A percentile compares a stretch with the other conserved stretches of the same genome.
Evolutionary conservation across 2,888 invertebrate species (phyloP).

Genomic region (Sialis lutaria): DNA sequence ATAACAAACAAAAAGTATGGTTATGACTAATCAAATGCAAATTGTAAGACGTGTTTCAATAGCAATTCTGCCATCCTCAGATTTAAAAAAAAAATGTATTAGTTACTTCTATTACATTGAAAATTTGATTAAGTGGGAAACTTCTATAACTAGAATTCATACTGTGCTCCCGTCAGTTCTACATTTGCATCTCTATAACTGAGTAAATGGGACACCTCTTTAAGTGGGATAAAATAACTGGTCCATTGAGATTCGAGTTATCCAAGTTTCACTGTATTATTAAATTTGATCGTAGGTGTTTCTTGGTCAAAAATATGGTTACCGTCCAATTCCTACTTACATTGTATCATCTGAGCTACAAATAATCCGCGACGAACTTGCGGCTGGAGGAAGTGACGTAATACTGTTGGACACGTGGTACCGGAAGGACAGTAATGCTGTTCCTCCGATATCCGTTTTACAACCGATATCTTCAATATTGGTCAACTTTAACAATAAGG

Average conservation of each 20-base stretch:
- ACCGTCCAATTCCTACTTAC: slow-evolving; percentile 91
- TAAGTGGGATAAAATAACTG: too few relatives aligned
- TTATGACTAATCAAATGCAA: too few relatives aligned
- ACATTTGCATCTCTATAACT: too few relatives aligned
- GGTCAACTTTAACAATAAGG: slow-evolving; percentile 96
- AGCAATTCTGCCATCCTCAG: background rate
- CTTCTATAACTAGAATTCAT: too few relatives aligned
- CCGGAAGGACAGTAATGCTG: slow-evolving; percentile 88
- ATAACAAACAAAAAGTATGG: background rate
- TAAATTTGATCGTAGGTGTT: slow-evolving; percentile 49
- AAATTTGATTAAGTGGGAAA: too few relatives aligned
- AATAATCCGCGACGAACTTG: slow-evolving; percentile 69
- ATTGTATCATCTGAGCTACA: slow-evolving; percentile 83
- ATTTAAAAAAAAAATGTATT: too few relatives aligned
- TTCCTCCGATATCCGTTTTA: slow-evolving; percentile 84
- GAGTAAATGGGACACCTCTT: too few relatives aligned
- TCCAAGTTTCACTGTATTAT: too few relatives aligned
- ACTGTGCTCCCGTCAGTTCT: too few relatives aligned
- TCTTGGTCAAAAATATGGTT: slow-evolving; percentile 95
- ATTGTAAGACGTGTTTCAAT: too few relatives aligned
- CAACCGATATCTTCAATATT: slow-evolving; percentile 96
- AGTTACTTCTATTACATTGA: too few relatives aligned
- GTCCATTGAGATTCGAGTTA: too few relatives aligned
- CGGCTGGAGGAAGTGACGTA: slow-evolving; percentile 66
- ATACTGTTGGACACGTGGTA: slow-evolving; percentile 86